phyloP scores from a whole-genome alignment of 2,113 vertebrate species.

The Ptychochromis oligacanthus region DNA sequence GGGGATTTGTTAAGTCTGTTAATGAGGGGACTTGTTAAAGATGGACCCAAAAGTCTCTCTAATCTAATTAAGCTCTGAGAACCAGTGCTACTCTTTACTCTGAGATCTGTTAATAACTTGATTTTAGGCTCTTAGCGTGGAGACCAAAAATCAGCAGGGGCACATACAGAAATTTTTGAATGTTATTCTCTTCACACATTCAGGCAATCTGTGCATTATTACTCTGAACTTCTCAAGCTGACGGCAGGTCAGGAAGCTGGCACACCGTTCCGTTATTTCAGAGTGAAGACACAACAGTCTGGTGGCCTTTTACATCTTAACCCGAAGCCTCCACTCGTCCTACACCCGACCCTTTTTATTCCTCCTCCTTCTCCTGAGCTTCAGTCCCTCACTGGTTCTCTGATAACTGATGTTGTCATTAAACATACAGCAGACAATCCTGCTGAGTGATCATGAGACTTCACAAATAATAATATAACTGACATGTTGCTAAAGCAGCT shows the following conservation, averaged over 20 bases:
- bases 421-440: neutral
- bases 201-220: too few species aligned
- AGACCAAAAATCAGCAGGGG: neutral
- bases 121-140: neutral
- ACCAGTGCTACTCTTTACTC: neutral
- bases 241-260: too few species aligned
- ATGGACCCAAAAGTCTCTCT: neutral
- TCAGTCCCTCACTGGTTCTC: neutral
- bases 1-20: neutral
- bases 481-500: neutral
- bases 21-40: neutral
- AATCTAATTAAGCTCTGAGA: neutral
- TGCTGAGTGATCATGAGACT: neutral
- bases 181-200: neutral
- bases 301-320: neutral
- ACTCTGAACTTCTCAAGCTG: neutral
- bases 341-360: neutral
- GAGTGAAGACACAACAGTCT: neutral
- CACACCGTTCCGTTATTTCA: neutral
- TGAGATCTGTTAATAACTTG: neutral
- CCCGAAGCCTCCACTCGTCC: neutral
- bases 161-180: accelerated
- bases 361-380: too few species aligned
- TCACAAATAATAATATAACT: neutral
- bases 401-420: neutral